Evolutionary conservation across 2,797 vertebrate species (phyloP).

Genomic region (Danio albolineatus): DNA sequence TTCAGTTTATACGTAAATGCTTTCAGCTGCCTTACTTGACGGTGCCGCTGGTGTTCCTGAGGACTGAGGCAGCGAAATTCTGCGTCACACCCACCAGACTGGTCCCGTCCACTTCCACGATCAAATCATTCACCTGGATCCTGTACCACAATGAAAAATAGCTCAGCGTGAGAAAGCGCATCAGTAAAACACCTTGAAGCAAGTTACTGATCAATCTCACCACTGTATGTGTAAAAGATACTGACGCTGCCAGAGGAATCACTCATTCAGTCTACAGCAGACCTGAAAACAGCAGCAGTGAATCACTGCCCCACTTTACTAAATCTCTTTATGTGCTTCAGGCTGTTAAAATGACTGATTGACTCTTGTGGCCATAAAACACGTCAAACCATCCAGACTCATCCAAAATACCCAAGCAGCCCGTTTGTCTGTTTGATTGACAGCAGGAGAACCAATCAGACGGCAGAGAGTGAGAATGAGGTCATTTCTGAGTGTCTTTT

Average conservation of each 20-base stretch:
- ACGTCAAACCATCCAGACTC: conserved; percentile 4
- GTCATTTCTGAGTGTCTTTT: background rate
- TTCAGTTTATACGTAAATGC: background rate
- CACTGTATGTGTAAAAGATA: background rate
- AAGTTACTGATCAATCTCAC: conserved; percentile 17
- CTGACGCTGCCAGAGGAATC: background rate
- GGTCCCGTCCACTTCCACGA: conserved; percentile 95
- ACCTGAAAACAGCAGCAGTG: background rate
- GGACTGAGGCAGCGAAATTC: conserved; percentile 92
- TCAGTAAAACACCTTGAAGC: background rate
- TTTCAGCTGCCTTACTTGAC: conserved; percentile 82
- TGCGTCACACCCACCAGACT: conserved; percentile 96
- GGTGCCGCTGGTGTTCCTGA: conserved; percentile 92
- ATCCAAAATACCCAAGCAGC: background rate
- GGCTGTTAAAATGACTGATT: conserved; percentile 42
- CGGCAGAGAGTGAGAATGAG: background rate
- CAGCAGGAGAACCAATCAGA: conserved; percentile 15
- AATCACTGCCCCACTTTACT: conserved; percentile 6
- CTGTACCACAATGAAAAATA: conserved; percentile 67
- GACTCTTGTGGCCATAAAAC: conserved; percentile 25
- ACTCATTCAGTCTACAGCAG: background rate
- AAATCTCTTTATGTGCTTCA: conserved; percentile 39
- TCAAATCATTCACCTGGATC: conserved; percentile 95
- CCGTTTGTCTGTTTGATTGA: conserved; percentile 9
- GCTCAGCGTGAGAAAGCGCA: background rate